A percentile compares a stretch with the other conserved stretches of the same genome.
These are phyloP conservation scores for Hermetia illucens DNA, from an alignment of 1,140 invertebrate species.

Conservation along the genomic window DNA sequence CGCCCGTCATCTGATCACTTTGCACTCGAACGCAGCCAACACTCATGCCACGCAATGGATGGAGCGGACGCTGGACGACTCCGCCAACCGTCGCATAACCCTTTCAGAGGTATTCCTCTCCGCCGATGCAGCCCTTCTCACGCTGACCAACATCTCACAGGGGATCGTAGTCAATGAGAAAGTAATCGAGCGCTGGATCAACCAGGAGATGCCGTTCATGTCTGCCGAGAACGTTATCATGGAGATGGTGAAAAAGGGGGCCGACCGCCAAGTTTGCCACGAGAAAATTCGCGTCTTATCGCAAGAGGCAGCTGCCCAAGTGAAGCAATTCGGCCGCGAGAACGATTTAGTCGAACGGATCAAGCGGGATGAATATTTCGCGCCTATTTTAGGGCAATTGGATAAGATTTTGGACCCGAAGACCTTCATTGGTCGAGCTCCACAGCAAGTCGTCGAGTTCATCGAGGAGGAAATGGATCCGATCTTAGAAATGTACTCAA, in stretches of 20 bases:
- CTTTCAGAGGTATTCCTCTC: constrained; percentile 86
- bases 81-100: constrained; percentile 83
- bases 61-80: constrained; percentile 95
- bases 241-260: constrained; percentile 91
- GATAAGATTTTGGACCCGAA: constrained; percentile 63
- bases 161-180: constrained; percentile 91
- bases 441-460: constrained; percentile 73
- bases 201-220: constrained; percentile 92
- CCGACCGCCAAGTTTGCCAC: constrained; percentile 87
- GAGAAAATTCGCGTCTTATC: constrained; percentile 89
- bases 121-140: constrained; percentile 80
- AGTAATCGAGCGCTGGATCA: constrained; percentile 73
- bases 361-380: constrained; percentile 65
- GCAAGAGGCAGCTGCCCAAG: constrained; percentile 75
- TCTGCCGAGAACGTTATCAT: constrained; percentile 94
- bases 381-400: constrained; percentile 63
- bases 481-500: constrained; percentile 55
- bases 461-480: constrained; percentile 64
- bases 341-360: constrained; percentile 86
- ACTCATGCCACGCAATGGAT: constrained; percentile 92
- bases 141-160: constrained; percentile 82
- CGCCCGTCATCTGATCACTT: constrained; percentile 76
- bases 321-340: constrained; percentile 78
- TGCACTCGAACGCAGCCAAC: constrained; percentile 69
- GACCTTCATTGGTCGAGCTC: constrained; percentile 80